Percentiles rank a stretch among this genome's conserved stretches.
phyloP scores from a whole-genome alignment of 2,797 vertebrate genomes.

The Sebastes iracundus region DNA sequence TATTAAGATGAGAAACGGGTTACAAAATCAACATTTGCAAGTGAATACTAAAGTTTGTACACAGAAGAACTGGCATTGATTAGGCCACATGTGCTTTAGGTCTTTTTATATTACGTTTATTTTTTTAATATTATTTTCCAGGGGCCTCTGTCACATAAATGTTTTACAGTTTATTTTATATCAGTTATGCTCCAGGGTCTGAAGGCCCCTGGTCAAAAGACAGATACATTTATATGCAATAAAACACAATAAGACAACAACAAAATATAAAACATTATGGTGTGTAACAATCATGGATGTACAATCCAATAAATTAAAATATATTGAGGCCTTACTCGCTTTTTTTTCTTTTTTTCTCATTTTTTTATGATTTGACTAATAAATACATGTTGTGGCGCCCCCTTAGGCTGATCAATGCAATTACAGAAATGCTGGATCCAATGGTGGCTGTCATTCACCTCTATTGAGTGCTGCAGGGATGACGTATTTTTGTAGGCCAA shows the following conservation, averaged over 20 bases:
- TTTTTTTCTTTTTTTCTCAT: too few relatives aligned
- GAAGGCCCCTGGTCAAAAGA: background rate
- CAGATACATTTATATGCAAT: background rate
- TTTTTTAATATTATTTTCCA: background rate
- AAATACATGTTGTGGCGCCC: slow-evolving; percentile 5
- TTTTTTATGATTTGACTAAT: background rate
- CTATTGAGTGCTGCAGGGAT: too few relatives aligned
- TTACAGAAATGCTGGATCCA: background rate
- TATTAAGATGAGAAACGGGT: background rate
- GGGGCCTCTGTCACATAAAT: background rate
- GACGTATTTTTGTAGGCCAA: too few relatives aligned
- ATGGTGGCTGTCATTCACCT: background rate
- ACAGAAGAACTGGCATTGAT: background rate
- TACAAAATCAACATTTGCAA: background rate
- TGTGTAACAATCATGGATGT: background rate
- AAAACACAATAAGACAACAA: background rate
- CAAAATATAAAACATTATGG: background rate
- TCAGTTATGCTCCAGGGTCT: background rate
- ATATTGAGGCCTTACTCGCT: too few relatives aligned
- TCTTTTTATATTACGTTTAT: background rate
- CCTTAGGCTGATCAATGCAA: background rate
- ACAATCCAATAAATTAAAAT: background rate
- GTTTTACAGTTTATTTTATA: slow-evolving; percentile 4
- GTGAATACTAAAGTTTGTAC: background rate
- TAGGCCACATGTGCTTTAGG: background rate